These are phyloP conservation scores for Lysiphlebus fabarum DNA, from an alignment of 1,140 invertebrate species.

Conservation along the genomic window DNA sequence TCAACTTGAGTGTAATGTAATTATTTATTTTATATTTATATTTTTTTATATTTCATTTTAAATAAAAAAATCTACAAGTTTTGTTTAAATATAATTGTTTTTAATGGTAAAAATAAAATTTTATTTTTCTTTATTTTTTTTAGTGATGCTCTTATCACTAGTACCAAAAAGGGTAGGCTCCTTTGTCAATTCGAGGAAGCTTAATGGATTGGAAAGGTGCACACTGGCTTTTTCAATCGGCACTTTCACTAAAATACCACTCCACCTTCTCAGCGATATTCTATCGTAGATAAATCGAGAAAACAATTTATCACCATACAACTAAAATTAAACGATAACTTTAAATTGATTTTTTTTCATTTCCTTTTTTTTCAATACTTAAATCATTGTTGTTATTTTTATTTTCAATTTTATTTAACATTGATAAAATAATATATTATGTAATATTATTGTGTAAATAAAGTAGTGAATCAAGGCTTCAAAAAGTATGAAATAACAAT, in stretches of 20 bases:
- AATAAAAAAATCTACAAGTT: conserved; percentile 22
- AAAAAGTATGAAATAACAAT: no score
- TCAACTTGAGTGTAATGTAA: background rate
- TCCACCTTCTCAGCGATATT: conserved; percentile 1
- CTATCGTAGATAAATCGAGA: conserved; percentile 6
- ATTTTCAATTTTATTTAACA: no score
- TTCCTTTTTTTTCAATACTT: no score
- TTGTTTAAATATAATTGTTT: conserved; percentile 29
- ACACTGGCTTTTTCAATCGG: conserved; percentile 9
- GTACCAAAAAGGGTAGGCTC: conserved; percentile 21
- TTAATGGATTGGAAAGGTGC: conserved; percentile 26
- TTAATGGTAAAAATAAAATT: conserved; percentile 20
- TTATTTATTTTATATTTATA: conserved; percentile 10
- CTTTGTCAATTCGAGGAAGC: conserved; percentile 23
- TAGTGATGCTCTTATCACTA: conserved; percentile 25
- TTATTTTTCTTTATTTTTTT: background rate
- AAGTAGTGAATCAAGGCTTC: no score
- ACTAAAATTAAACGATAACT: background rate
- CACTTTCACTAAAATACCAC: conserved; percentile 13
- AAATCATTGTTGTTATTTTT: no score
- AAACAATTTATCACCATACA: background rate
- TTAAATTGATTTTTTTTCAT: background rate
- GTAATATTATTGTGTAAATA: no score
- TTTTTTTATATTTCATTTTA: conserved; percentile 20
- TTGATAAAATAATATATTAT: no score